Percentiles rank a stretch among this genome's conserved stretches.
These are phyloP conservation scores for Drosophila bocki DNA, from an alignment of 1,140 invertebrate species.

Conservation along the genomic window DNA sequence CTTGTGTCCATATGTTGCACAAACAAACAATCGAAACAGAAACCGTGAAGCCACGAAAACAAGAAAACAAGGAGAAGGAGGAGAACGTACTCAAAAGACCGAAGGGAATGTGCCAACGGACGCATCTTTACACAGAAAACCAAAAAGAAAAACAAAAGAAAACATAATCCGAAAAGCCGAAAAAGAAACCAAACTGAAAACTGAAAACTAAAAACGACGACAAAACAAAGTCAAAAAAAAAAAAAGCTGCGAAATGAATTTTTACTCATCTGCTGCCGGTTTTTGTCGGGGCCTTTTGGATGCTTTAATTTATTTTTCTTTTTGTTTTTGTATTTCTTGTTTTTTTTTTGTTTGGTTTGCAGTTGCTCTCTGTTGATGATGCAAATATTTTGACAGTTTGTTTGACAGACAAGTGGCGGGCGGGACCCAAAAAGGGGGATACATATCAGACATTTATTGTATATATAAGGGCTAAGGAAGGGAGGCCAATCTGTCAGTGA, in stretches of 20 bases:
- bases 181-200: slow-evolving; percentile 27
- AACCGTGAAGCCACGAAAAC: slow-evolving; percentile 33
- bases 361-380: slow-evolving; percentile 57
- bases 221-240: slow-evolving; percentile 5
- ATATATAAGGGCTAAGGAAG: not conserved
- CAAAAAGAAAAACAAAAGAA: slow-evolving; percentile 30
- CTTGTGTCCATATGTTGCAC: slow-evolving; percentile 76
- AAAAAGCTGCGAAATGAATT: slow-evolving; percentile 45
- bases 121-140: slow-evolving; percentile 65
- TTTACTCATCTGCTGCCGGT: slow-evolving; percentile 29
- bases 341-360: slow-evolving; percentile 40
- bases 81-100: slow-evolving; percentile 23
- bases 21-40: slow-evolving; percentile 75
- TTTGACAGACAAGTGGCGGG: slow-evolving; percentile 47
- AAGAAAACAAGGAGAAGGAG: slow-evolving; percentile 15
- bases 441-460: not conserved
- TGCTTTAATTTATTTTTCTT: slow-evolving; percentile 34
- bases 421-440: not conserved
- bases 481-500: slow-evolving; percentile 23
- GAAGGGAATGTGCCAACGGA: slow-evolving; percentile 54
- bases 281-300: slow-evolving; percentile 11
- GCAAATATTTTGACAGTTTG: slow-evolving; percentile 78
- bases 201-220: slow-evolving; percentile 15
- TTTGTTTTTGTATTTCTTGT: slow-evolving; percentile 24
- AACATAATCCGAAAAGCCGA: slow-evolving; percentile 32